Percentiles rank a stretch among this genome's conserved stretches.
phyloP scores from a whole-genome alignment of 2,888 invertebrate genomes.

The Leucophenga maculata region DNA sequence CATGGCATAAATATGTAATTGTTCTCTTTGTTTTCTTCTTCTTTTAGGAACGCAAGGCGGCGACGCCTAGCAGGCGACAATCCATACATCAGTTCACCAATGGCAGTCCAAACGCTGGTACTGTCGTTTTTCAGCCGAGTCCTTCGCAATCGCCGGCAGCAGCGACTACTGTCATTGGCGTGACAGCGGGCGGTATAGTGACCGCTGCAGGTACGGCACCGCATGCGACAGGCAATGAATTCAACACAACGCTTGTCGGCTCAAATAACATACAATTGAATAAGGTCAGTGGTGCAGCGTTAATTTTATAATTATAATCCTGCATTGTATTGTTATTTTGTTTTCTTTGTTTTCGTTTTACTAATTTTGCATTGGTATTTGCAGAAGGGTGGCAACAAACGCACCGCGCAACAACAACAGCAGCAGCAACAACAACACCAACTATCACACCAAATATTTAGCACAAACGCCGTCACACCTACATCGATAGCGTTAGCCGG shows the following conservation, averaged over 20 bases:
- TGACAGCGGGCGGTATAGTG: conserved; percentile 66
- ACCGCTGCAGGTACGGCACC: conserved; percentile 48
- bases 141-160: conserved; percentile 73
- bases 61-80: conserved; percentile 73
- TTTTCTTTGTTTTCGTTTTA: not conserved
- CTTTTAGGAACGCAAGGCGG: conserved; percentile 72
- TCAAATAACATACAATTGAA: conserved; percentile 73
- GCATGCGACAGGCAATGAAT: conserved; percentile 70
- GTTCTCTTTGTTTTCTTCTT: conserved; percentile 27
- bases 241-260: conserved; percentile 73
- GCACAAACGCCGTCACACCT: conserved; percentile 62
- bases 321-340: too few relatives aligned
- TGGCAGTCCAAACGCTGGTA: conserved; percentile 72
- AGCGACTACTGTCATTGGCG: conserved; percentile 71
- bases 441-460: conserved; percentile 66
- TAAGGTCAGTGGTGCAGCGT: conserved; percentile 59
- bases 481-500: conserved; percentile 59
- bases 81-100: conserved; percentile 72
- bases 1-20: conserved; percentile 15
- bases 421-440: conserved; percentile 48
- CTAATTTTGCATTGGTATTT: conserved; percentile 23
- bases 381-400: conserved; percentile 67
- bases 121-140: conserved; percentile 72
- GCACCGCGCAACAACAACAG: conserved; percentile 49
- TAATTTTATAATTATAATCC: not conserved